Percentiles rank a stretch among this genome's conserved stretches.
Evolutionary conservation across 2,888 invertebrate species (phyloP).

Genomic region (Apocheima hispidaria): DNA sequence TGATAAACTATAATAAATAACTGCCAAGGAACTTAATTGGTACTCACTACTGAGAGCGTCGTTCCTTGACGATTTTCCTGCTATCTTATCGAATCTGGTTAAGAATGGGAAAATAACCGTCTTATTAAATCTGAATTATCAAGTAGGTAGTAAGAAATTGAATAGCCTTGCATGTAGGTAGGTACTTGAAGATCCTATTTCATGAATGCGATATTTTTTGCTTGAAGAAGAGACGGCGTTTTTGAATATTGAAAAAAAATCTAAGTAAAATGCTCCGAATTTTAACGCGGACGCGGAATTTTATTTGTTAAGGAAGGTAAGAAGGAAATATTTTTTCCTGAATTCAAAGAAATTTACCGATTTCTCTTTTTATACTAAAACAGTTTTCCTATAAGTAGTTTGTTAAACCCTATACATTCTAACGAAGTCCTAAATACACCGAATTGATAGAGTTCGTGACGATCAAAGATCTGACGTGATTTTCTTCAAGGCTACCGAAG

Average conservation of each 20-base stretch:
- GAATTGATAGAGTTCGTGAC: slow-evolving; percentile 30
- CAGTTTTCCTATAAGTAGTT: slow-evolving; percentile 4
- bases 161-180: too few species aligned
- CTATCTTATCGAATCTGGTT: too few species aligned
- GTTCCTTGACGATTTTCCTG: too few species aligned
- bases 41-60: too few species aligned
- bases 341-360: not conserved
- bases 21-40: too few species aligned
- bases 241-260: too few species aligned
- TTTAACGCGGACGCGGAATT: not conserved
- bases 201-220: not conserved
- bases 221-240: too few species aligned
- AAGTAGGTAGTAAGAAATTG: too few species aligned
- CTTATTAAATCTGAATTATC: too few species aligned
- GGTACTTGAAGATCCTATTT: too few species aligned
- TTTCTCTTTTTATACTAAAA: not conserved
- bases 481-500: slow-evolving; percentile 1
- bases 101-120: too few species aligned
- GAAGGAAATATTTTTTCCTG: not conserved
- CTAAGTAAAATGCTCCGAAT: not conserved
- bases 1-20: too few species aligned
- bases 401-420: slow-evolving; percentile 11
- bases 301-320: not conserved
- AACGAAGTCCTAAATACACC: slow-evolving; percentile 20
- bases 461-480: slow-evolving; percentile 23